These are phyloP conservation scores for Rhineura floridana DNA, from an alignment of 2,113 vertebrate species.

Conservation along the genomic window DNA sequence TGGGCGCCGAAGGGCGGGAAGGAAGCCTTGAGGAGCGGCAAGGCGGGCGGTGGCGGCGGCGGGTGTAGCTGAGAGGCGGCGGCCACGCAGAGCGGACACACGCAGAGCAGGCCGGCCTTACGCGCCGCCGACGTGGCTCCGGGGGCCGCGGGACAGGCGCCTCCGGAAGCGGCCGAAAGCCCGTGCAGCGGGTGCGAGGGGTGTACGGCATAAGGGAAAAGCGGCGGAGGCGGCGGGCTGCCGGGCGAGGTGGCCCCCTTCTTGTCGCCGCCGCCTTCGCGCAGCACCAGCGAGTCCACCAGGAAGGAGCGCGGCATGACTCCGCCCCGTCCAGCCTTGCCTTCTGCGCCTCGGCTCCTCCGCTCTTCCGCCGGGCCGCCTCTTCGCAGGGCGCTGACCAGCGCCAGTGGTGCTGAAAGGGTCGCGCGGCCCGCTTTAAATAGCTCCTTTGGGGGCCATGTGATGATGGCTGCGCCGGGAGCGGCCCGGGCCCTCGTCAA, in stretches of 20 bases:
- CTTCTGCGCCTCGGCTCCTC: not conserved
- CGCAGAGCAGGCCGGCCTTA: conserved; percentile 94
- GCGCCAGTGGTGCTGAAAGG: conserved; percentile 94
- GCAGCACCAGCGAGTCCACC: conserved; percentile 96
- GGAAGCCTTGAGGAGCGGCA: conserved; percentile 94
- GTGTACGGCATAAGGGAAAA: conserved; percentile 93
- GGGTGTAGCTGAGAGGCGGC: conserved; percentile 92
- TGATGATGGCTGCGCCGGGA: conserved; percentile 88
- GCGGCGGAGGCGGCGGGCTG: conserved; percentile 79
- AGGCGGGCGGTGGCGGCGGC: conserved; percentile 82
- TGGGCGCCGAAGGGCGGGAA: conserved; percentile 92
- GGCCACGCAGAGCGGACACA: conserved; percentile 91
- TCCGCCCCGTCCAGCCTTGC: conserved; percentile 23
- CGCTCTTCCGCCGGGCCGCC: conserved; percentile 20
- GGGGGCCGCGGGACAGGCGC: conserved; percentile 82
- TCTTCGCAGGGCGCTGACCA: conserved; percentile 81
- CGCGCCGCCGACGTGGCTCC: conserved; percentile 69
- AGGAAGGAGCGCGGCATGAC: conserved; percentile 96
- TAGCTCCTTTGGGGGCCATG: conserved; percentile 86
- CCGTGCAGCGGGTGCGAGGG: conserved; percentile 88
- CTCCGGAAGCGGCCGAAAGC: conserved; percentile 76
- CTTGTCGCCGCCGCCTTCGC: conserved; percentile 87
- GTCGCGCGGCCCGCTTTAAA: conserved; percentile 85
- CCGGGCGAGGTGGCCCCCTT: conserved; percentile 77
- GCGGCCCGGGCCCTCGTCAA: conserved; percentile 87